These are phyloP conservation scores for Pantherophis vulpinus DNA, from an alignment of 2,797 vertebrate genomes.

Conservation along the genomic window DNA sequence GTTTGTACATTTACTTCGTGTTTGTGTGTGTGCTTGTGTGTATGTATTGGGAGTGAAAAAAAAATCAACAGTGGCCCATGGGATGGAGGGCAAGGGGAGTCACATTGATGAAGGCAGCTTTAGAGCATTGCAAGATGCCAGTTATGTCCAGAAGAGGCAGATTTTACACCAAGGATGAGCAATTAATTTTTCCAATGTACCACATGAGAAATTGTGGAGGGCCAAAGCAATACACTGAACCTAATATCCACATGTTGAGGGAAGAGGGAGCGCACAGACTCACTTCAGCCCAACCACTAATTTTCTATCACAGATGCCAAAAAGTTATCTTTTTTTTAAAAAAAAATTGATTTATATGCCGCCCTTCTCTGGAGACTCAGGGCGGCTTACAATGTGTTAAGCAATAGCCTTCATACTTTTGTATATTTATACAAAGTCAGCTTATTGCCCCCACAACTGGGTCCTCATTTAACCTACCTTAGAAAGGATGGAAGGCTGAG, in stretches of 20 bases:
- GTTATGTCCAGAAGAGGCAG: not conserved
- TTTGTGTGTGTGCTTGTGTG: not conserved
- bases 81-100: not conserved
- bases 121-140: not conserved
- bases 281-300: not conserved
- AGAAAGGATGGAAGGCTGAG: too few species aligned
- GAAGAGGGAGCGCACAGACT: not conserved
- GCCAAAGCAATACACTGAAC: not conserved
- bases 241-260: not conserved
- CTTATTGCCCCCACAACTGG: too few species aligned
- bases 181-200: not conserved
- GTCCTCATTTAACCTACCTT: too few species aligned
- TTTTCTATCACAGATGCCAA: not conserved
- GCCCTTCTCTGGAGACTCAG: too few species aligned
- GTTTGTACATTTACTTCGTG: not conserved
- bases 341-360: too few species aligned
- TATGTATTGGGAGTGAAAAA: not conserved
- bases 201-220: not conserved
- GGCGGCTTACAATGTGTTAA: too few species aligned
- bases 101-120: not conserved
- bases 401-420: too few species aligned
- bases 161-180: not conserved
- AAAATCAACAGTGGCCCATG: not conserved
- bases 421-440: too few species aligned
- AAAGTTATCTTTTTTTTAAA: not conserved